These are phyloP conservation scores for Yponomeuta evonymella DNA, from an alignment of 2,888 invertebrate species.

Conservation along the genomic window DNA sequence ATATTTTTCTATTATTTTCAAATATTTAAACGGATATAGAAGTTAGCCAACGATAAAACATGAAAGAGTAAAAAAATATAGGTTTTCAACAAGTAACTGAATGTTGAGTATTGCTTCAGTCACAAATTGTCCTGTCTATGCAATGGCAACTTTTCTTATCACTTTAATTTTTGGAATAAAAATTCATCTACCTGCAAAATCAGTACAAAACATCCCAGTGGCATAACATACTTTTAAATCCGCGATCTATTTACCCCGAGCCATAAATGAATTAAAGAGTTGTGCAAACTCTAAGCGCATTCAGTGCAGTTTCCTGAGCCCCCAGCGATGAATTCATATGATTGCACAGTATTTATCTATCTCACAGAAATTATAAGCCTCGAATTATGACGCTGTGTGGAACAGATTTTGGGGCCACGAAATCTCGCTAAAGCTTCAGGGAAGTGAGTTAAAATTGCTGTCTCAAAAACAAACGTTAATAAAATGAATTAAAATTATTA, in stretches of 20 bases:
- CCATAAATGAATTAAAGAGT: background rate
- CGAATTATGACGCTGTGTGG: background rate
- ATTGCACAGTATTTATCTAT: background rate
- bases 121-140: too few relatives aligned
- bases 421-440: background rate
- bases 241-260: background rate
- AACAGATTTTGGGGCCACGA: background rate
- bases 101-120: too few relatives aligned
- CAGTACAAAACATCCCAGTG: background rate
- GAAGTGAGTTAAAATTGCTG: too few relatives aligned
- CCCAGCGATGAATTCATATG: background rate
- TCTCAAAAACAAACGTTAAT: too few relatives aligned
- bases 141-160: too few relatives aligned
- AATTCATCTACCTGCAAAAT: background rate
- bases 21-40: too few relatives aligned
- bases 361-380: conserved; percentile 1
- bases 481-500: too few relatives aligned
- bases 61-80: too few relatives aligned
- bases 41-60: too few relatives aligned
- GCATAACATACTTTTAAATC: background rate
- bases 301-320: background rate
- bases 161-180: background rate
- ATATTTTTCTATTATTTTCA: too few relatives aligned
- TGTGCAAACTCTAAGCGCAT: background rate
- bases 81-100: too few relatives aligned